These are phyloP conservation scores for Characodon lateralis DNA, from an alignment of 2,797 vertebrate species.

Conservation along the genomic window DNA sequence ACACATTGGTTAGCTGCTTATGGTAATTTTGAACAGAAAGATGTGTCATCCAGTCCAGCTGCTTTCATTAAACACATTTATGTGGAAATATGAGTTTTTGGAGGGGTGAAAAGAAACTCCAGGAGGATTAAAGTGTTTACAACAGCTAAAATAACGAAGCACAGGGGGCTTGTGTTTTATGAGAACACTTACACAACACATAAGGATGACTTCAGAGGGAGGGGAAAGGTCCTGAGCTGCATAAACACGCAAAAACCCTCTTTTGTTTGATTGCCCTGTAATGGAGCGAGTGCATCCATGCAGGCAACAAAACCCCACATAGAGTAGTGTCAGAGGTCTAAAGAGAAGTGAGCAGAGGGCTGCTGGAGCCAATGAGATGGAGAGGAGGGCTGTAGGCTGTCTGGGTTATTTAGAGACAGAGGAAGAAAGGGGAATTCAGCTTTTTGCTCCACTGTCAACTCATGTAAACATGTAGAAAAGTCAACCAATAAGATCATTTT, in stretches of 20 bases:
- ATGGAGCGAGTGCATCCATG: not conserved
- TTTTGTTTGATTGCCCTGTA: constrained; percentile 17
- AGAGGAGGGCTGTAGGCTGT: constrained; percentile 23
- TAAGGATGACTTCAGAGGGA: constrained; percentile 27
- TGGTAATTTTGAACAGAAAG: not conserved
- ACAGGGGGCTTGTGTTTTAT: constrained; percentile 11
- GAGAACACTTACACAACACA: constrained; percentile 36
- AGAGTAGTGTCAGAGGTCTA: constrained; percentile 32
- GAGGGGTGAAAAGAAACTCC: not conserved
- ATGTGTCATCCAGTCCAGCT: not conserved
- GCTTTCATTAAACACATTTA: not conserved
- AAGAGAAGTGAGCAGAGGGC: constrained; percentile 34
- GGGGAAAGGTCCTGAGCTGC: constrained; percentile 11
- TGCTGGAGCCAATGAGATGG: constrained; percentile 26
- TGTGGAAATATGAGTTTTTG: not conserved
- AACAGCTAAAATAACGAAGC: constrained; percentile 23
- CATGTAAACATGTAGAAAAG: not conserved
- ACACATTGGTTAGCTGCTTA: no score
- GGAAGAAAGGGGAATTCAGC: not conserved
- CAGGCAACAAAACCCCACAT: constrained; percentile 5
- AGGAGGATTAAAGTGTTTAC: constrained; percentile 4
- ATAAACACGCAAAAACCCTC: constrained; percentile 11
- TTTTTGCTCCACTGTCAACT: constrained; percentile 1
- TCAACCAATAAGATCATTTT: not conserved
- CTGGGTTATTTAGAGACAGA: constrained; percentile 36